Base-by-base conservation (phyloP, 2,797 vertebrate genomes). In the Chelidonichthys spinosus region DNA sequence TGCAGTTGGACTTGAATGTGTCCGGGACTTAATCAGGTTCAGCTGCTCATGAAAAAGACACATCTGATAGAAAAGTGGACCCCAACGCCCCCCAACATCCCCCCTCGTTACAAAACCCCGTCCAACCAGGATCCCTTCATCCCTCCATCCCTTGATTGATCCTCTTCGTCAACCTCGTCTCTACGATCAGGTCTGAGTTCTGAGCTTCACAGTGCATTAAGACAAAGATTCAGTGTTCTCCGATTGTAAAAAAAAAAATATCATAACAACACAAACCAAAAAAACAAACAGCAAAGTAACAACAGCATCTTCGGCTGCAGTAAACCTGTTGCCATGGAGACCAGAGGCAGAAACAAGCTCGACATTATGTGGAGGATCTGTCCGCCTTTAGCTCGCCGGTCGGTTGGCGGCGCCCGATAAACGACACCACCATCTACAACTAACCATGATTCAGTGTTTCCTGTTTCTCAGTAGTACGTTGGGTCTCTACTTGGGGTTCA, bases 131-230 rank as follows among this genome's bases (percentile, higher is more conserved):
- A 25, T 25, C 25, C 25, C 25, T 25, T 25, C 25, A 25, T 25
- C 25, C 25, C 25, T 25, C 25, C 25, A 25, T 25, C 25, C 25
- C 25, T 70, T 82, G 82, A 90, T 84, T 87, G 88, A 91, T 86
- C 83, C 68, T 85, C 83, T 90, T 86, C 81, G 82, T 89, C 74
- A 74, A 90, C 83, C 87, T 83, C 76, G 47, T 90, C 78, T 88
- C 87, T 84, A 80, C 58, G 69, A 67, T 90, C 75, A 78, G 85
- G 91, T 82, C 89, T 84, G 85, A 82, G 25, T 25, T 25, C 25
- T 25, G 25, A 25, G 89, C 92, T 95, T 95, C 94, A 94, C 94
- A 95, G 95, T 95, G 95, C 94, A 95, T 95, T 94, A 95, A 95
- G 92, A 95, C 93, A 87, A 93, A 89, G 86, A 87, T 94, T 94